phyloP scores from a whole-genome alignment of 37 sponge, comb jelly and placozoan genomes.

The Spongia lamella region DNA sequence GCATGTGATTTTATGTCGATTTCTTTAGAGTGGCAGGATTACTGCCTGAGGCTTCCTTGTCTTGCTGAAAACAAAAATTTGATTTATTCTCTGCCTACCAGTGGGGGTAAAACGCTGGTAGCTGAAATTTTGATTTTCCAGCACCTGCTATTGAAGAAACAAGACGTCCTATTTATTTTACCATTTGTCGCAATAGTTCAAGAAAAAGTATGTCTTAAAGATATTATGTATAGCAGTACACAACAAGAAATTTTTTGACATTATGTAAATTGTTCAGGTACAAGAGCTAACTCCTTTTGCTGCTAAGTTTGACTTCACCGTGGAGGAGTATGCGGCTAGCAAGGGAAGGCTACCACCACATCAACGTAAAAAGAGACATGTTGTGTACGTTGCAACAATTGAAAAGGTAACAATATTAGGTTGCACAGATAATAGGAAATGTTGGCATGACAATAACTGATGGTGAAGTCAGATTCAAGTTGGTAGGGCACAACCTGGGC shows the following conservation, averaged over 20 bases:
- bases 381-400: constrained; percentile 89
- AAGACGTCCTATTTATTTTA: constrained; percentile 80
- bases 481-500: too few species aligned
- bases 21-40: constrained; percentile 77
- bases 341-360: constrained; percentile 86
- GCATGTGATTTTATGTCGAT: too few species aligned
- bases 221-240: not conserved
- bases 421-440: too few species aligned
- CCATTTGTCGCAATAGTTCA: constrained; percentile 94
- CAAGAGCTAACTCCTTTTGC: constrained; percentile 81
- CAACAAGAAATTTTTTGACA: not conserved
- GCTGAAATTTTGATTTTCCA: constrained; percentile 88
- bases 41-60: constrained; percentile 56
- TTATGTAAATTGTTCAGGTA: constrained; percentile 57
- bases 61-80: constrained; percentile 59
- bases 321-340: constrained; percentile 92
- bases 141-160: constrained; percentile 52
- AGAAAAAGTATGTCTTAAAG: constrained; percentile 70
- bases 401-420: constrained; percentile 65
- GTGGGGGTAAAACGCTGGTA: constrained; percentile 97
- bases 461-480: too few species aligned
- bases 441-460: too few species aligned
- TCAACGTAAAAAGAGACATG: constrained; percentile 60
- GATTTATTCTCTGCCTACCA: constrained; percentile 90
- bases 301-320: constrained; percentile 64